Conservation (phyloP, 2,113 vertebrate species). For the Danio rerio region DNA sequence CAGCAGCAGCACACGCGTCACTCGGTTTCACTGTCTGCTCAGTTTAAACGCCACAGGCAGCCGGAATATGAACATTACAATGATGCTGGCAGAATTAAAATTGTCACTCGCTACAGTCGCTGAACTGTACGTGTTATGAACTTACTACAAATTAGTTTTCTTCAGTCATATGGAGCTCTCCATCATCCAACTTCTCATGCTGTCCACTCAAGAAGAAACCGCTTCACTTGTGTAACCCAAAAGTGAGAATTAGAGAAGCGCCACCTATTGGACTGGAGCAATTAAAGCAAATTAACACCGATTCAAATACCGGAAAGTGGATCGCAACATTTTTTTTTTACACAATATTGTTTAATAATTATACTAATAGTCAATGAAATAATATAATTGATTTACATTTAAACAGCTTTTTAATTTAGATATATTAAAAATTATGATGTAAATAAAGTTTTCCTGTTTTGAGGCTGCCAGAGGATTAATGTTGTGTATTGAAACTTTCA, state of each 20-base stretch:
- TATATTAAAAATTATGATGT: too few relatives aligned
- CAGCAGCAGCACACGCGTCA: background rate
- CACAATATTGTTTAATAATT: too few relatives aligned
- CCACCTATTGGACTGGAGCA: constrained; percentile 36
- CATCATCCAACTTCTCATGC: background rate
- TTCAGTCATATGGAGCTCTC: background rate
- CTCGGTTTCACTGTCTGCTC: too few relatives aligned
- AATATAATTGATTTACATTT: too few relatives aligned
- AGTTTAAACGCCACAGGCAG: background rate
- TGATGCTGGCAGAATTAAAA: background rate
- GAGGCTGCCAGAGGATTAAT: too few relatives aligned
- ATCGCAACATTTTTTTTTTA: too few relatives aligned
- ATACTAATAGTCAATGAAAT: too few relatives aligned
- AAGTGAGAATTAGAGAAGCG: background rate
- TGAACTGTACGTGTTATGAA: background rate
- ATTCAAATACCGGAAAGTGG: too few relatives aligned
- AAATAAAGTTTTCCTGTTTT: too few relatives aligned
- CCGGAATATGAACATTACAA: background rate
- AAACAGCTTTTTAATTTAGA: too few relatives aligned
- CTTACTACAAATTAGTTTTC: constrained; percentile 14
- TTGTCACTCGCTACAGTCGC: background rate
- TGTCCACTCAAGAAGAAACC: background rate
- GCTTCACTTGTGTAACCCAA: background rate
- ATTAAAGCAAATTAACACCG: background rate
- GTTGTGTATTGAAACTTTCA: too few relatives aligned